These are phyloP conservation scores for Cyanoramphus novaezelandiae DNA, from an alignment of 2,113 vertebrate species.

Conservation along the genomic window DNA sequence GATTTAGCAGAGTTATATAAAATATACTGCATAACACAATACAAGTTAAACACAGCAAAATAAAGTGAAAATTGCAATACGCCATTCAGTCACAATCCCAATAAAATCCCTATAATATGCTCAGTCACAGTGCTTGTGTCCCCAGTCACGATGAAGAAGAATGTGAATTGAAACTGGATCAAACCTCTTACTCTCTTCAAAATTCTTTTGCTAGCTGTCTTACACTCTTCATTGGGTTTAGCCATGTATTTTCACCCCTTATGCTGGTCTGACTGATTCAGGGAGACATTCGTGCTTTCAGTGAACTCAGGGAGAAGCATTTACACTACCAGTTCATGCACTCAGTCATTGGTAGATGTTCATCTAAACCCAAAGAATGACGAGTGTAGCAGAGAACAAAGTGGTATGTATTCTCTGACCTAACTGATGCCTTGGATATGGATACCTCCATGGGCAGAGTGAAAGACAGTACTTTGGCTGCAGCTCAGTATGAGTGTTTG, in stretches of 20 bases:
- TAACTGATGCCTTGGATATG: neutral
- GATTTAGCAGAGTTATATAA: neutral
- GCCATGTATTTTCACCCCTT: neutral
- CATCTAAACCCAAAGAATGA: neutral
- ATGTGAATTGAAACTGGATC: neutral
- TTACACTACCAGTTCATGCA: neutral
- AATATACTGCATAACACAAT: neutral
- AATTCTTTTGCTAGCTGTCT: neutral
- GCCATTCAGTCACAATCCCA: neutral
- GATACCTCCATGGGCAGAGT: neutral
- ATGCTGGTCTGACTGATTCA: neutral
- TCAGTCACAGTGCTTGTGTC: neutral
- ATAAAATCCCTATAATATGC: neutral
- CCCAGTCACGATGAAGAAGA: neutral
- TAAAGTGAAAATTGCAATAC: neutral
- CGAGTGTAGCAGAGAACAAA: neutral
- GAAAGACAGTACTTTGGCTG: neutral
- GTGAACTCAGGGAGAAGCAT: neutral
- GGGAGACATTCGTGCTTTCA: neutral
- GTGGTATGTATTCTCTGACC: neutral
- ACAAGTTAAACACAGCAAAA: neutral
- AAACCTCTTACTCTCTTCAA: neutral
- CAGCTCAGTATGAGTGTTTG: neutral
- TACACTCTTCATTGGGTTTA: neutral
- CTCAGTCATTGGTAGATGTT: neutral